Evolutionary conservation across 2,797 vertebrate species (phyloP), one percentile per base, ranked within the genome.

Genomic region (Lagocephalus sceleratus): DNA sequence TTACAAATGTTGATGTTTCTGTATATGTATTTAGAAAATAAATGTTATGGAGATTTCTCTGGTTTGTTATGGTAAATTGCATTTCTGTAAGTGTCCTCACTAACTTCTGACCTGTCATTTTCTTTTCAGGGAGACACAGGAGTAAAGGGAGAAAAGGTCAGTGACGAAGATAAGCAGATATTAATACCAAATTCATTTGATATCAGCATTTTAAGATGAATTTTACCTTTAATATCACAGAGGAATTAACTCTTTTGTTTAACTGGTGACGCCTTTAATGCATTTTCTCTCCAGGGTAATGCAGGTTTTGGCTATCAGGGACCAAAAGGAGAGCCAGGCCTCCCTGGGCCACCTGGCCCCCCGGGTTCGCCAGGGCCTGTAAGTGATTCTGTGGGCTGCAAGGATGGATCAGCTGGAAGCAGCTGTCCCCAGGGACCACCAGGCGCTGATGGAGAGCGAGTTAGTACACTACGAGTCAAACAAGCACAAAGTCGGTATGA

Each of bases 241-340:
- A 14, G 12, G 14, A 35, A 35, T 35, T 5, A 25, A 25, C 23
- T 3, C 32, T 14, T 35, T 35, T 10, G 12, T 35, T 10, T 25
- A 5, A 5, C 23, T 35, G 32, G 4, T 35, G 32, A 15, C 21
- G 2, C 44, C 1, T 39, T 54, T 5, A 8, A 21, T 43, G 20
- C 1, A 6, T 2, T 1, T 15, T 11, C 19, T 25, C 53, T 66
- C 11, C 60, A 98, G 96, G 94, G 92, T 68, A 91, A 47, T 0
- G 89, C 92, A 52, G 94, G 94, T 1, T 94, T 94, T 82, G 92
- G 92, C 15, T 94, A 93, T 60, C 90, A 90, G 40, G 94, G 92
- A 51, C 75, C 82, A 8, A 97, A 97, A 73, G 94, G 94, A 8
- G 94, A 97, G 0, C 83, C 84, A 0, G 95, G 95, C 0, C 59